Conservation (phyloP, 2,888 invertebrate genomes). For the Aleiodes testaceus region DNA sequence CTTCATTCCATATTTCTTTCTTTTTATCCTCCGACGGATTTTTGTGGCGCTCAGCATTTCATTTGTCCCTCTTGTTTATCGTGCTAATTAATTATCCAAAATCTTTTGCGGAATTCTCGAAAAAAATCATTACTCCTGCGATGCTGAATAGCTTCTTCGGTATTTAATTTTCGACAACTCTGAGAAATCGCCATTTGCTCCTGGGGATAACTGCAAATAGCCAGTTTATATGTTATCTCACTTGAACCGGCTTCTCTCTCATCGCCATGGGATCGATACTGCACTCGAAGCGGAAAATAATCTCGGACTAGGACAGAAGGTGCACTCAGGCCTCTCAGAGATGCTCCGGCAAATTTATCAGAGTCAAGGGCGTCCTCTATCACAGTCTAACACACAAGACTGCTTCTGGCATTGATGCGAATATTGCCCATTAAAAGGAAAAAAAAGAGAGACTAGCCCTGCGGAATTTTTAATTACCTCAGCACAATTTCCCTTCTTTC, state of each 20-base stretch:
- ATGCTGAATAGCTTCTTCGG: neutral
- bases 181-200: constrained; percentile 27
- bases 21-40: constrained; percentile 40
- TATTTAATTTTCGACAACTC: neutral
- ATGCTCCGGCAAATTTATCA: constrained; percentile 48
- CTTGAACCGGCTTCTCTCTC: constrained; percentile 39
- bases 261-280: constrained; percentile 46
- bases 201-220: constrained; percentile 42
- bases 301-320: constrained; percentile 43
- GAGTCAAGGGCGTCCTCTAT: constrained; percentile 39
- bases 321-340: constrained; percentile 29
- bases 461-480: neutral
- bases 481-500: no score
- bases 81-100: constrained; percentile 21
- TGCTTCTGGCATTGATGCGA: constrained; percentile 2
- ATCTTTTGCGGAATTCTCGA: no score
- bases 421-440: neutral
- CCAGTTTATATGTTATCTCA: constrained; percentile 34
- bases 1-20: constrained; percentile 37
- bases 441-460: neutral
- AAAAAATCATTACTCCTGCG: no score
- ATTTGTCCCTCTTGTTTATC: constrained; percentile 22
- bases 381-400: constrained; percentile 26
- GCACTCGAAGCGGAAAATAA: constrained; percentile 52
- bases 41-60: constrained; percentile 20